Conservation (phyloP, 2,888 invertebrate genomes). For the Acanthopleura granulata region DNA sequence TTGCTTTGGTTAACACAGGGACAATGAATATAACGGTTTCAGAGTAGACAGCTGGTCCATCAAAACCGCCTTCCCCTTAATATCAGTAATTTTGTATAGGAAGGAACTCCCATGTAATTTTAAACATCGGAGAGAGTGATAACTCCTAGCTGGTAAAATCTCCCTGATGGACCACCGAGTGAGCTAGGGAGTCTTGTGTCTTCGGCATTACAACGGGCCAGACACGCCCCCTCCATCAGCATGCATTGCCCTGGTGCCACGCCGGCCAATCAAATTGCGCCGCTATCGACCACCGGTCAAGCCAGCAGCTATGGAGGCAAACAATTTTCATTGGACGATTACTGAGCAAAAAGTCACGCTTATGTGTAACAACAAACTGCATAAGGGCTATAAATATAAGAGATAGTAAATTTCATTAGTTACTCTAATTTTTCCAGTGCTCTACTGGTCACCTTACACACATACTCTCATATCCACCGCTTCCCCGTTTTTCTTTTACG, state of each 20-base stretch:
- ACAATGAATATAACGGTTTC: neutral
- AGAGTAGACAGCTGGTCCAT: neutral
- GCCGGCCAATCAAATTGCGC: slow-evolving; percentile 13
- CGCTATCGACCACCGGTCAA: slow-evolving; percentile 10
- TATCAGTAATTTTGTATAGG: neutral
- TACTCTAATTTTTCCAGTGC: slow-evolving; percentile 12
- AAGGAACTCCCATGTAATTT: slow-evolving; percentile 4
- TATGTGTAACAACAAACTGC: slow-evolving; percentile 19
- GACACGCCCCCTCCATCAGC: slow-evolving; percentile 15
- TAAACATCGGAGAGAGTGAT: neutral
- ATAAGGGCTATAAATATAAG: slow-evolving; percentile 17
- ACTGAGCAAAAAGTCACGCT: slow-evolving; percentile 18
- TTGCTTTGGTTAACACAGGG: too few species aligned
- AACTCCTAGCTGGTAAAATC: neutral
- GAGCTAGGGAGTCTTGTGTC: neutral
- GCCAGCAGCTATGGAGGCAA: neutral
- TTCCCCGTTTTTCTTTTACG: too few species aligned
- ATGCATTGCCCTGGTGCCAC: slow-evolving; percentile 6
- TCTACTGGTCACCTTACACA: neutral
- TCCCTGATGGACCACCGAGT: neutral
- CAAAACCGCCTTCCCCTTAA: neutral
- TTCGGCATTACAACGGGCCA: neutral
- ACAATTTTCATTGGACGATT: slow-evolving; percentile 18
- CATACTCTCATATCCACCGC: neutral
- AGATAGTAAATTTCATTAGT: slow-evolving; percentile 19